Percentiles rank a stretch among this genome's conserved stretches.
Conservation (phyloP, 2,113 vertebrate species). For the Prolemur simus region DNA sequence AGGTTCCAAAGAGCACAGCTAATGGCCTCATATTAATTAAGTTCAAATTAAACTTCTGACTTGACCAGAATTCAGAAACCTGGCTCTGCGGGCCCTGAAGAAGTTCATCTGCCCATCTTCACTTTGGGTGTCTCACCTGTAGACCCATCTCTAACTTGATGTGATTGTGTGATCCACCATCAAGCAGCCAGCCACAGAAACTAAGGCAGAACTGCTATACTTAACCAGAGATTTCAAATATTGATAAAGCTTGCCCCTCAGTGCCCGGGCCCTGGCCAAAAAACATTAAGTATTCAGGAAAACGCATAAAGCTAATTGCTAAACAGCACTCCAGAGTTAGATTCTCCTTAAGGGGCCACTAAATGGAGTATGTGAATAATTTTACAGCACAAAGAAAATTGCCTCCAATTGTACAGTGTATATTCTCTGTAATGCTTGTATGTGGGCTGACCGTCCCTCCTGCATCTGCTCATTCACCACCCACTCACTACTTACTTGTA, state of each 20-base stretch:
- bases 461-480: not conserved
- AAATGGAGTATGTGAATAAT: constrained; percentile 29
- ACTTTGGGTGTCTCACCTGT: not conserved
- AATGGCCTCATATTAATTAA: not conserved
- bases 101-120: not conserved
- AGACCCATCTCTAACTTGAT: not conserved
- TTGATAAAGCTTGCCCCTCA: constrained; percentile 24
- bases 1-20: not conserved
- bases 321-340: constrained; percentile 2
- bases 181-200: not conserved
- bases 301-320: constrained; percentile 57
- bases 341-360: not conserved
- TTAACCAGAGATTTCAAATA: constrained; percentile 61
- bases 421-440: not conserved
- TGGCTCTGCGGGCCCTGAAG: not conserved
- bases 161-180: not conserved
- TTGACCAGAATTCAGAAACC: not conserved
- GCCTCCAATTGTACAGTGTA: not conserved
- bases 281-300: constrained; percentile 58
- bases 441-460: not conserved
- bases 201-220: not conserved
- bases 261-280: not conserved
- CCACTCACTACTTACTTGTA: not conserved
- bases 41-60: not conserved
- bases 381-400: not conserved